Evolutionary conservation across 2,888 invertebrate species (phyloP), one percentile per base, ranked within the genome.

Genomic region (Exephanes ischioxanthus): DNA sequence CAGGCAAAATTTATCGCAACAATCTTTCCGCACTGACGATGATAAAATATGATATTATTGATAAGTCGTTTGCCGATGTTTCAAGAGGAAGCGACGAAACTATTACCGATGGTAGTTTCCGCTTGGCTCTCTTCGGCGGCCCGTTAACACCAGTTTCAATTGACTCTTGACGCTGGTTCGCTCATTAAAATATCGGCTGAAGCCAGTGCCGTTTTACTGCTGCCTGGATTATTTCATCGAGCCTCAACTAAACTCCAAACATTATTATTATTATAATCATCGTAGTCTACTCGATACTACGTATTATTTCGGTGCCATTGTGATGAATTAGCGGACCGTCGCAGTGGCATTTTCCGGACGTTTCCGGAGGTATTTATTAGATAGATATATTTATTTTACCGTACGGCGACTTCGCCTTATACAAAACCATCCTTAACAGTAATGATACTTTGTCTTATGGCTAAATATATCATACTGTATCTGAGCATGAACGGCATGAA

Each of bases 41-140:
- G 67, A 41, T 45, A 4, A 22, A 30, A 51, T 11, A 33, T 51
- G 16, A 16, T n/a, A 11, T 30, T 14, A n/a, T 26, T 16, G 33
- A 51, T 71, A 71, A 71, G 70, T 53, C 30, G 33, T 71, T 16
- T 53, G 51, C n/a, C 53, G 53, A 71, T 51, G 51, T 33, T 53
- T 71, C 51, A 11, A 71, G 53, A 45, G 30, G 61, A 61, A 61
- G 26, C 33, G 30, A 33, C 26, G 61, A 16, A 33, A 61, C 61
- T 61, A 61, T 61, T 61, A 16, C 16, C 33, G n/a, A 16, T n/a
- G n/a, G 14, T n/a, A 22, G 68, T 19, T 45, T 68, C 16, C 45
- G 7, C 26, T 30, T 33, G 19, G 33, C 9, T n/a, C 30, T 45
- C 9, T 45, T 61, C 76, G 53, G 22, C 37, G 66, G 19, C 48